phyloP scores from a whole-genome alignment of 2,888 invertebrate genomes.

The Amaurobius ferox region DNA sequence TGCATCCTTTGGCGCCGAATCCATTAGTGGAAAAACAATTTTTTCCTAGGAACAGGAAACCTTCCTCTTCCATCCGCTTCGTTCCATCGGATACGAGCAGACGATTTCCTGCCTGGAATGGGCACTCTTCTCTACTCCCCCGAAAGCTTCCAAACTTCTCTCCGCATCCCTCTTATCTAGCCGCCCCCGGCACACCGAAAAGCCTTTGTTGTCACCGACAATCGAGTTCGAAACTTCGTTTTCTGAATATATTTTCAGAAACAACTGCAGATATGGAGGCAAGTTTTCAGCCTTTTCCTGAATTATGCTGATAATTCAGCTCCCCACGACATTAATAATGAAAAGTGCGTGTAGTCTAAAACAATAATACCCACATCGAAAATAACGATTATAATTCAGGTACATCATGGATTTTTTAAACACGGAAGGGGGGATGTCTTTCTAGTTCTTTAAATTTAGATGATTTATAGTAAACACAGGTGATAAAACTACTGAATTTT shows the following conservation, averaged over 20 bases:
- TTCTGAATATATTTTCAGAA: constrained; percentile 37
- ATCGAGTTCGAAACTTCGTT: constrained; percentile 31
- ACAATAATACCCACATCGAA: neutral
- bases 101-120: constrained; percentile 64
- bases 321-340: neutral
- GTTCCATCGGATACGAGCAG: constrained; percentile 60
- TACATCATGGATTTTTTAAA: no score
- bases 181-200: constrained; percentile 36
- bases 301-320: constrained; percentile 2
- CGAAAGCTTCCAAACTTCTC: constrained; percentile 22
- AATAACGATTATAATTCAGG: no score
- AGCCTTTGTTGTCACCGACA: constrained; percentile 40
- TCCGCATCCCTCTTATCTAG: constrained; percentile 39
- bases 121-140: constrained; percentile 22
- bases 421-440: no score
- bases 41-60: neutral
- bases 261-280: constrained; percentile 16
- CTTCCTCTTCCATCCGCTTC: constrained; percentile 47
- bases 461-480: no score
- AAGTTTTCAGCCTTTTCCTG: neutral
- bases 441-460: no score
- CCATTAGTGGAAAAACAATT: neutral
- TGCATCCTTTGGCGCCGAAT: constrained; percentile 10
- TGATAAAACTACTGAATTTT: no score
- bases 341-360: neutral